Evolutionary conservation across 2,113 vertebrate genomes (phyloP), one percentile per base, ranked within the genome.

Genomic region (Saccopteryx bilineata): DNA sequence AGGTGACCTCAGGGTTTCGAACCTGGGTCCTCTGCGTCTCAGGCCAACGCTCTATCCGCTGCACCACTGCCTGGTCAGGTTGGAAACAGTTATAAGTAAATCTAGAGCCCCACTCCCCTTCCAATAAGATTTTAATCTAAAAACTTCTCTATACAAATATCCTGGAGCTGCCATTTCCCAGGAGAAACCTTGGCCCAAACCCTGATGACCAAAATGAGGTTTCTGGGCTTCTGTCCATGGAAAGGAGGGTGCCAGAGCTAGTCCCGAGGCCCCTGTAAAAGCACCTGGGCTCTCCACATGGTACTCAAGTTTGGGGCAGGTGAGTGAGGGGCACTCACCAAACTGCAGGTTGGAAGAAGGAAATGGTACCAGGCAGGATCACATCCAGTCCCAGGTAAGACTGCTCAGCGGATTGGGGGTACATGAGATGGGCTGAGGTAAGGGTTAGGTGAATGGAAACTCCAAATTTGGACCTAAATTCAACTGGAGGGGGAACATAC

Each of bases 51-150:
- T 39, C 39, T 39, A 39, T 39, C 39, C 39, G 39, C 39, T 39
- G 39, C 39, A 39, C 39, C 39, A 39, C 39, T 39, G 39, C 39
- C 39, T 39, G 39, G 39, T 39, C 90, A 48, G 68, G 24, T 80
- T 84, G 66, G 48, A 87, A 84, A 79, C 21, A 87, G 48, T 91
- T 93, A 80, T 65, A 66, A 66, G 28, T 92, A 78, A 90, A 85
- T 68, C 66, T 84, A 60, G 48, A 31, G 2, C 5, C 14, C 14
- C 28, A 48, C 52, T 78, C 39, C 21, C 48, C 56, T 85, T 88
- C 28, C 46, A 72, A 17, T 76, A n/a, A 60, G 52, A 78, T n/a
- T 69, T 4, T 82, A 72, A 90, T 61, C 39, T 65, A 17, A 12
- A 79, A n/a, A 13, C 4, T 18, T n/a, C 5, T 91, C 33, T 69